Base-by-base conservation (phyloP, 2,797 vertebrate genomes). In the Apogon hyalosoma region DNA sequence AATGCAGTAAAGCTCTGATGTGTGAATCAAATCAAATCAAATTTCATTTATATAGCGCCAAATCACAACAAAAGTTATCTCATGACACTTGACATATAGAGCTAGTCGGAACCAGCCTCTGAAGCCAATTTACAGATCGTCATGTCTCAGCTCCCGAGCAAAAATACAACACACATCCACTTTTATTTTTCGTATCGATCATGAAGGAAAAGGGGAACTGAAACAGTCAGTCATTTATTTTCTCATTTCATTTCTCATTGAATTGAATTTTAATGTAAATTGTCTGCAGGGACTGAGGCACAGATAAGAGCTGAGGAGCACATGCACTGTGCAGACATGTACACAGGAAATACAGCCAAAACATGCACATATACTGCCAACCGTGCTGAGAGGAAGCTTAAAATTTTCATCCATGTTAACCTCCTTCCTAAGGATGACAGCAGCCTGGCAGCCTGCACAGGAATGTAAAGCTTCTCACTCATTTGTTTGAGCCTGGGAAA, bases 381-480 rank as follows among this genome's bases (percentile, higher is more conserved):
- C 79, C 70, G 79, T 77, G 66, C 78, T 80, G 71, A 82, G 76
- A 84, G 83, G 78, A 80, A 66, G 77, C 79, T 87, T 86, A 72
- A 77, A 75, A 80, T 56, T 60, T 70, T 56, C 58, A 31, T 3
- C 48, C 43, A 45, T 49, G n/a, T 12, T 6, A 28, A 9, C 41
- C 36, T 4, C 39, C 4, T 45, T 10, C 21, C 60, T 3, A 55
- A 61, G 69, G 53, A 76, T 55, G 62, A 81, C 73, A 78, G 68
- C 60, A 33, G 53, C 42, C 31, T 68, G 59, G 68, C 67, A 11
- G 76, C 69, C 75, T 68, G 69, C 60, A 12, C 41, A 18, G 54
- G 80, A 63, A 70, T 63, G 65, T 63, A 75, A 79, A 76, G 67
- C 58, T 58, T 57, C 64, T 80, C 69, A 28, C 70, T 87, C 75